Base-by-base conservation (phyloP, 2,113 vertebrate species). In the Lepus europaeus region DNA sequence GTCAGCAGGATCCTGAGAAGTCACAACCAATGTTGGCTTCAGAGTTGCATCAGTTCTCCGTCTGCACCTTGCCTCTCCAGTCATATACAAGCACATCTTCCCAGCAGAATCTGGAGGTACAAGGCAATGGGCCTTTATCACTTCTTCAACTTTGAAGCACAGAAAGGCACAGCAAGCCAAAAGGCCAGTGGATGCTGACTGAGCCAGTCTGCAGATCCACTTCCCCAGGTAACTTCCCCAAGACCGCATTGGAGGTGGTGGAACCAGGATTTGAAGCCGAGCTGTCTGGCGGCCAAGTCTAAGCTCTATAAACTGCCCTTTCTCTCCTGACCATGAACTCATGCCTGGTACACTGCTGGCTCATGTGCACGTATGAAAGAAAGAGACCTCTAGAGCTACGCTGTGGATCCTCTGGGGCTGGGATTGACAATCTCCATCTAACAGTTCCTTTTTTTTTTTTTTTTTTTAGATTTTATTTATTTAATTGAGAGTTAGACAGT, bases 251-350 rank as follows among this genome's bases (percentile, higher is more conserved):
- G 25, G 69, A 53, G 12, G n/a, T 31, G 56, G 16, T 10, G 0
- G 25, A 63, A 56, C 27, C 36, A 36, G 66, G 17, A 74, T 87
- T 23, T 51, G 83, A 92, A 96, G 84, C 74, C 74, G 79, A 39
- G 39, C 33, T n/a, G 0, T 31, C 66, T 33, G 53, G 72, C 36
- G 53, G 16, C n/a, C n/a, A 56, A 73, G 51, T 72, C 51, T 33
- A 31, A 74, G 76, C 56, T 92, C 14, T 51, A 7, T 23, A 23
- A 29, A 45, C 36, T 81, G 51, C 10, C 2, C 51, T 51, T 33
- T 70, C 72, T 68, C 6, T 77, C 72, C 70, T n/a, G 3, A 12
- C 9, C 4, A 0, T 6, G 69, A 90, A 22, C 51, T 89, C 17
- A 2, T 3, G 10, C 72, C 27, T 49, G 33, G 29, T 53, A 76